Evolutionary conservation across 2,113 vertebrate species (phyloP), one percentile per base, ranked within the genome.

Genomic region (Mormyrus iriodes): DNA sequence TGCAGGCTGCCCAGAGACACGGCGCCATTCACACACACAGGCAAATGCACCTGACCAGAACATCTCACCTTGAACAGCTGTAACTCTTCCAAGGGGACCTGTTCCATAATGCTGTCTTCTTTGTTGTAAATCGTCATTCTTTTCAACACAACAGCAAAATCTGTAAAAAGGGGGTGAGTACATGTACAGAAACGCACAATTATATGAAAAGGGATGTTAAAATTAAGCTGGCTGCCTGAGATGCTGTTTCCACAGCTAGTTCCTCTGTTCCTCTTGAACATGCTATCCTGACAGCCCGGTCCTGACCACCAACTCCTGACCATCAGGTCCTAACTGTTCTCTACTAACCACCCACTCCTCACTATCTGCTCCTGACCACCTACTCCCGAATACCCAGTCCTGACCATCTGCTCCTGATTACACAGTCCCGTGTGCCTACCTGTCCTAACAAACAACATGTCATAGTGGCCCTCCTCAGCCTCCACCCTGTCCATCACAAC

Each of bases 81-180:
- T 73, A 99, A 94, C 90, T 99, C 98, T 94, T 99, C 98, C 93
- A 99, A 94, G 94, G 98, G 96, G 88, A 99, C 97, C 95, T 99
- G 98, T 94, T 99, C 98, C 96, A 98, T 96, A 19, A n/a, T n/a
- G 96, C 97, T 97, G 87, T 95, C 95, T 91, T 99, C 97, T 95
- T 98, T 97, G 92, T 99, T 99, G 93, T 98, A 97, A 94, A 99
- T 98, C 88, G 97, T 98, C 94, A 99, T 99, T 76, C 98, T 94
- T 96, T 99, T 99, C 91, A 99, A 84, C 49, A 99, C 96, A 88
- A 97, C 93, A 19, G 98, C 98, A 90, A 97, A 97, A 92, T 98
- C 98, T 99, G 61, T 24, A 46, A 13, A 58, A 12, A 46, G 35
- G 55, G n/a, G 19, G 15, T n/a, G 65, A 19, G 17, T 27, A 21